phyloP scores from a whole-genome alignment of 2,888 invertebrate species.

The Agrotis ipsilon region DNA sequence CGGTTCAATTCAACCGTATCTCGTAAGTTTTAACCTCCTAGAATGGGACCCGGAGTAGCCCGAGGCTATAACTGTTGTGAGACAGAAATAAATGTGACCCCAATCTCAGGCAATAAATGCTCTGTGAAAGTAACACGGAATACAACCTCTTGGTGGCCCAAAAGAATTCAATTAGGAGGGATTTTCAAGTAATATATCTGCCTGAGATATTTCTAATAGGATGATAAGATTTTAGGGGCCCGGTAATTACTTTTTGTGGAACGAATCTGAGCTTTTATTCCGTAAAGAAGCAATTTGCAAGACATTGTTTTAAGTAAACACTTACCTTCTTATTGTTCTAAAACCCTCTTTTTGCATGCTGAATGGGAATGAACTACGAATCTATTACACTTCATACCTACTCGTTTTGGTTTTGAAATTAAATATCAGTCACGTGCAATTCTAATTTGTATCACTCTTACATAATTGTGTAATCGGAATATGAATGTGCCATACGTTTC shows the following conservation, averaged over 20 bases:
- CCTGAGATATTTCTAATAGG: constrained; percentile 23
- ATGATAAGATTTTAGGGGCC: constrained; percentile 9
- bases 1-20: background rate
- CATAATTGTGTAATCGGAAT: no score
- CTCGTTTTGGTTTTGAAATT: no score
- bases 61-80: constrained; percentile 10
- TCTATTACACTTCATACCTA: no score
- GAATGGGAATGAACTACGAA: no score
- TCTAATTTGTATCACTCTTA: no score
- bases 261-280: background rate
- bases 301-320: background rate
- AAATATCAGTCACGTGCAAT: no score
- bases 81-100: constrained; percentile 37
- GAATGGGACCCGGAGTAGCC: constrained; percentile 1
- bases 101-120: constrained; percentile 41
- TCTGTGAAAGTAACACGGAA: constrained; percentile 14
- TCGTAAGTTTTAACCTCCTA: constrained; percentile 34
- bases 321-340: no score
- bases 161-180: constrained; percentile 52
- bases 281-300: background rate
- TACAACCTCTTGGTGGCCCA: constrained; percentile 13
- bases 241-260: background rate
- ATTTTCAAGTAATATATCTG: constrained; percentile 36
- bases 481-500: no score
- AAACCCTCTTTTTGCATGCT: no score